phyloP scores from a whole-genome alignment of 2,888 invertebrate genomes.

The Hyppa rectilinea region DNA sequence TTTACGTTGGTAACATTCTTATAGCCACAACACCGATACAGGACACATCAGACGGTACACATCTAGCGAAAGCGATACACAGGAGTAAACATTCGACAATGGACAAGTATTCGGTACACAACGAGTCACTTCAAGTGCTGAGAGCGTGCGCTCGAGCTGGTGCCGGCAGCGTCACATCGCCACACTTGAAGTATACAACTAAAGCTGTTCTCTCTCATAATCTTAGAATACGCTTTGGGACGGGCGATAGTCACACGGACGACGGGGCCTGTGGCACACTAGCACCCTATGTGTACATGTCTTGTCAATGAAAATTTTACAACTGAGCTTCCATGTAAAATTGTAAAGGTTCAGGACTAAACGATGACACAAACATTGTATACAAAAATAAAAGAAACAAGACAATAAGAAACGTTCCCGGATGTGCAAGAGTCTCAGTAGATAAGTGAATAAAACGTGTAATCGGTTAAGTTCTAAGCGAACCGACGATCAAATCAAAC shows the following conservation, averaged over 20 bases:
- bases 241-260: conserved; percentile 88
- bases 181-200: conserved; percentile 78
- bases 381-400: conserved; percentile 75
- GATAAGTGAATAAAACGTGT: conserved; percentile 79
- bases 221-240: conserved; percentile 82
- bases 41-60: conserved; percentile 73
- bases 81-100: conserved; percentile 77
- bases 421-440: conserved; percentile 80
- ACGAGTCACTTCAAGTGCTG: conserved; percentile 69
- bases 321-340: conserved; percentile 86
- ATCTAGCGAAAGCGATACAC: conserved; percentile 83
- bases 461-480: conserved; percentile 83
- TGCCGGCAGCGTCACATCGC: conserved; percentile 50
- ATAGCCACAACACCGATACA: conserved; percentile 84
- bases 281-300: conserved; percentile 59
- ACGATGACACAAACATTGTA: conserved; percentile 75
- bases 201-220: conserved; percentile 77
- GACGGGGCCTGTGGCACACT: conserved; percentile 70
- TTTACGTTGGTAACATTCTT: conserved; percentile 72
- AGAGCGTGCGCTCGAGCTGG: conserved; percentile 39
- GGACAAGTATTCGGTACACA: conserved; percentile 62
- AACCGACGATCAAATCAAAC: conserved; percentile 83
- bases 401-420: conserved; percentile 72
- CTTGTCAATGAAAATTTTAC: conserved; percentile 76
- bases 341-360: conserved; percentile 80